Base-by-base conservation (phyloP, 2,888 invertebrate genomes). In the Cyclophora albipunctata region DNA sequence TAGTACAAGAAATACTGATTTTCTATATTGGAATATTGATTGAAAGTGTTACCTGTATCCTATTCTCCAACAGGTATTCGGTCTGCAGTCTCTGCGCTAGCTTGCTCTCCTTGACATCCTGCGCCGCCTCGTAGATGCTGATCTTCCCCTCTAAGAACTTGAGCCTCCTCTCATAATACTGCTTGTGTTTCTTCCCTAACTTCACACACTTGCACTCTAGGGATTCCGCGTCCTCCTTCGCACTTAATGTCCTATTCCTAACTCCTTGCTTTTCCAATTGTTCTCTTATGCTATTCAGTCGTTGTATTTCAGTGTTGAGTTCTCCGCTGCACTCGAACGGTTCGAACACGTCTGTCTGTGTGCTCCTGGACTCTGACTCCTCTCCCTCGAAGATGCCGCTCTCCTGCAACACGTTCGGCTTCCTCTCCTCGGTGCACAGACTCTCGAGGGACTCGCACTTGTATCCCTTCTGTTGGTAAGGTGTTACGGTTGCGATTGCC, bases 371-470 rank as follows among this genome's bases (percentile, higher is more conserved):
- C 55, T 86, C 86, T 51, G 85, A 83, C 59, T 90, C 90, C 37
- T 83, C 90, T 45, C 88, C 92, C 66, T 93, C 93, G 66, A 93
- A 94, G 59, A 94, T 93, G 34, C 94, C 94, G 65, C 93, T 93
- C 68, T 94, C 94, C 67, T 93, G 93, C 35, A 94, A 81, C 65
- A 92, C 84, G 58, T 73, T 88, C 60, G 86, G 90, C 78, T 81
- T 91, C 71, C 78, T 84, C 53, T 89, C 89, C 55, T 87, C 85
- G 53, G 70, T 75, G 59, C 83, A 82, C 52, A 88, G 78, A 62
- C 84, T 86, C 58, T 88, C 87, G 45, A 88, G 71, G 47, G 84
- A 88, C 60, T 84, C 86, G 59, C 81, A 76, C 74, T 90, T 82
- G 74, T 84, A 78, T 58, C 88, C 81, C 73, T 90, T 81, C 59